Conservation (phyloP, 1,140 invertebrate genomes). For the Drosophila repleta region DNA sequence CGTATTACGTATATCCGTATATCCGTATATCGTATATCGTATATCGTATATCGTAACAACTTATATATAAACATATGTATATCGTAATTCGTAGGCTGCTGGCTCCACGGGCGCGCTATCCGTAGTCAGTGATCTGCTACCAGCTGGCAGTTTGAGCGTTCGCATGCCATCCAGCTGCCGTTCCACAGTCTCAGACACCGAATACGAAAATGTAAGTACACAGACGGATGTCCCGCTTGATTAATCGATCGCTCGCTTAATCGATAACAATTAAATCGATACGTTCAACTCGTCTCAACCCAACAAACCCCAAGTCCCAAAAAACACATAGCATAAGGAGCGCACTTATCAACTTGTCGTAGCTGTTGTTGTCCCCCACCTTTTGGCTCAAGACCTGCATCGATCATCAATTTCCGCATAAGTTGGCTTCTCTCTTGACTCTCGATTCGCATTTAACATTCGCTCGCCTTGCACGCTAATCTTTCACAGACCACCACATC, state of each 20-base stretch:
- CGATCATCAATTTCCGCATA: slow-evolving; percentile 1
- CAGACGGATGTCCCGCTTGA: slow-evolving; percentile 9
- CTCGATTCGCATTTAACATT: neutral
- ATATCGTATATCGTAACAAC: slow-evolving; percentile 30
- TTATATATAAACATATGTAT: slow-evolving; percentile 85
- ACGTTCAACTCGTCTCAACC: neutral
- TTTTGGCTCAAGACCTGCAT: neutral
- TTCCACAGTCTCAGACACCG: slow-evolving; percentile 96
- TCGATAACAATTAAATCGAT: slow-evolving; percentile 7
- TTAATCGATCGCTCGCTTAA: neutral
- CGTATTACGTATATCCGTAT: slow-evolving; percentile 1
- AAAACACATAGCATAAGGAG: neutral
- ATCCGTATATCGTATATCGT: slow-evolving; percentile 78
- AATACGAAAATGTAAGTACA: slow-evolving; percentile 92
- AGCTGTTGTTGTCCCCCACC: neutral
- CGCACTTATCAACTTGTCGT: neutral
- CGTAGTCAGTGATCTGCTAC: slow-evolving; percentile 80
- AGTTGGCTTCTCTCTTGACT: neutral
- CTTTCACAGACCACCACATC: slow-evolving; percentile 75
- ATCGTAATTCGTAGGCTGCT: slow-evolving; percentile 85
- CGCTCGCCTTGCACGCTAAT: neutral
- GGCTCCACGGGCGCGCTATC: slow-evolving; percentile 85
- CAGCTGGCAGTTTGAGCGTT: slow-evolving; percentile 67
- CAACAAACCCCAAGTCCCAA: neutral
- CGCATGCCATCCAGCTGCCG: slow-evolving; percentile 88